These are phyloP conservation scores for Rhombomys opimus DNA, from an alignment of 2,113 vertebrate species.

Conservation along the genomic window DNA sequence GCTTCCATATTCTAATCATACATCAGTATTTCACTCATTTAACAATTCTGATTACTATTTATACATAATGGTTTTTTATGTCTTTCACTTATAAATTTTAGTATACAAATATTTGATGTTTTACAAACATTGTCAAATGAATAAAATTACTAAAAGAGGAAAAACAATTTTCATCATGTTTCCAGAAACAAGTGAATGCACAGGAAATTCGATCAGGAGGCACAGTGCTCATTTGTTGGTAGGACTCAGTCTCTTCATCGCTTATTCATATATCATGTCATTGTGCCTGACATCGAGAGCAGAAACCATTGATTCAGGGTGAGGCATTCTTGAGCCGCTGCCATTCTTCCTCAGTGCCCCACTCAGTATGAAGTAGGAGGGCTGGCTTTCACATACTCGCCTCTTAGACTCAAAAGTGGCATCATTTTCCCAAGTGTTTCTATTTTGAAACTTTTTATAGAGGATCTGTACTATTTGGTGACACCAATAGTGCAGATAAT, in stretches of 20 bases:
- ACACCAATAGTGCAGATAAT: conserved; percentile 36
- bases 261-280: neutral
- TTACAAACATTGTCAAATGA: neutral
- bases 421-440: conserved; percentile 50
- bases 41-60: neutral
- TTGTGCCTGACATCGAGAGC: rapidly evolving
- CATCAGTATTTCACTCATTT: neutral
- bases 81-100: neutral
- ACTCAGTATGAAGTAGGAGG: neutral
- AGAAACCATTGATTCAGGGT: neutral
- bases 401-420: conserved; percentile 10
- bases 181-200: neutral
- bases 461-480: conserved; percentile 55
- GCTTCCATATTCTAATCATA: neutral
- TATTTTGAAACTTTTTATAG: conserved; percentile 44
- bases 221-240: neutral
- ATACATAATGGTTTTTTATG: neutral
- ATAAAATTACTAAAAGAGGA: neutral
- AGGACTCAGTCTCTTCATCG: neutral
- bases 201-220: neutral
- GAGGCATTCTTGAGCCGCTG: neutral
- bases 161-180: neutral
- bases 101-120: neutral
- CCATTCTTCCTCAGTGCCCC: neutral
- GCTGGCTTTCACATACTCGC: neutral